Evolutionary conservation across 1,140 invertebrate species (phyloP), one percentile per base, ranked within the genome.

Genomic region (Goniozus legneri): DNA sequence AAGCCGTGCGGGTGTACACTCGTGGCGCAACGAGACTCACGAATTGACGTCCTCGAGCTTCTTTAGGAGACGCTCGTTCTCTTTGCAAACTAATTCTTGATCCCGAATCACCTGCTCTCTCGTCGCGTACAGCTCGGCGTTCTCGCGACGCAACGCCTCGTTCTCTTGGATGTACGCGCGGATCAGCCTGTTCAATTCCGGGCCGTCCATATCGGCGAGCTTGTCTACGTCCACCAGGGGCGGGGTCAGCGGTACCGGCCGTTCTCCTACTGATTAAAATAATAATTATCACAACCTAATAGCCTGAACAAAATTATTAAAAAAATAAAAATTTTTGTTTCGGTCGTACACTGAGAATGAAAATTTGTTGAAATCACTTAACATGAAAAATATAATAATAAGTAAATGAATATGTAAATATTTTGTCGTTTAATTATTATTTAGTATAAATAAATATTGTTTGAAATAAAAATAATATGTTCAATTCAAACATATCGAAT

Each of bases 1-100:
- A 32, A 19, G n/a, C 3, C 15, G 6, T 14, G 10, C 8, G 27
- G n/a, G 37, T n/a, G n/a, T n/a, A n/a, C n/a, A n/a, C 27, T 12
- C 38, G n/a, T n/a, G n/a, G n/a, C n/a, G n/a, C n/a, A n/a, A n/a
- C n/a, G n/a, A n/a, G n/a, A 82, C 84, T 84, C 76, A 90, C 87
- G 83, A 84, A 65, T 89, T 89, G 12, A 90, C 85, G 70, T 92
- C 88, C 70, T 95, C 91, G 10, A 96, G 71, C 76, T 92, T 92
- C 60, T 87, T 89, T 13, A 91, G 69, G 14, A 97, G 75, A 18
- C 88, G 75, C 69, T 96, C 93, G 64, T 96, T 96, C 67, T 97
- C 92, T 46, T 89, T 77, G 61, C 89, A 92, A 8, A 96, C 84
- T 3, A 91, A 67, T 67, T 96, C 92, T 62, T 95, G 92, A 65